Percentiles rank a stretch among this genome's conserved stretches.
These are phyloP conservation scores for Octopus sinensis DNA, from an alignment of 1,140 invertebrate genomes.

Conservation along the genomic window DNA sequence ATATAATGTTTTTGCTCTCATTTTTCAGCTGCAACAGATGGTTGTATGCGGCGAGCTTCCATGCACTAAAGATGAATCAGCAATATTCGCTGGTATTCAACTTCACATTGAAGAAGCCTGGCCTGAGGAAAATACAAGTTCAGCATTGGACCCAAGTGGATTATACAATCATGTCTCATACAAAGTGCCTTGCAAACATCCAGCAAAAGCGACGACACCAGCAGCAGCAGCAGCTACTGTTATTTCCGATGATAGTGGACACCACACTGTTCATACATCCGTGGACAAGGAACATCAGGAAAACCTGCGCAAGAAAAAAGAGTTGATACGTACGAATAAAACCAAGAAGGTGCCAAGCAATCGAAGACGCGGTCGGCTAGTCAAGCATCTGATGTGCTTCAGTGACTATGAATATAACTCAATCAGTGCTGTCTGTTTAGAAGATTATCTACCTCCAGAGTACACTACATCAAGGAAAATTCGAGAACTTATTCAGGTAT, in stretches of 20 bases:
- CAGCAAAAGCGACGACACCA: conserved; percentile 14
- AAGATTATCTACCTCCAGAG: conserved; percentile 61
- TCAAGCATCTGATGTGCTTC: conserved; percentile 47
- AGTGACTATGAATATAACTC: conserved; percentile 38
- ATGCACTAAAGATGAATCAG: conserved; percentile 70
- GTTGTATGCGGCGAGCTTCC: conserved; percentile 67
- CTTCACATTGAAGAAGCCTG: conserved; percentile 68
- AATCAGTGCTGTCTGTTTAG: conserved; percentile 34
- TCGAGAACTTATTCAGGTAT: conserved; percentile 63
- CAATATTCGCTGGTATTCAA: conserved; percentile 68
- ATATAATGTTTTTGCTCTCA: conserved; percentile 20
- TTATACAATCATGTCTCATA: conserved; percentile 31
- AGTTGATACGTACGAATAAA: conserved; percentile 50
- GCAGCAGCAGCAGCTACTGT: conserved; percentile 3
- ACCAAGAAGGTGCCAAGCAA: conserved; percentile 52
- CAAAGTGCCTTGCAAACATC: conserved; percentile 17
- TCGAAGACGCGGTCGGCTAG: conserved; percentile 37
- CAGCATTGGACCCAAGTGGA: conserved; percentile 32
- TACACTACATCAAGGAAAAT: conserved; percentile 64
- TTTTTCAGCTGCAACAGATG: conserved; percentile 66
- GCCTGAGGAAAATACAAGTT: conserved; percentile 55
- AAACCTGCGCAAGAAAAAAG: conserved; percentile 46
- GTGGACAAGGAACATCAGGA: conserved; percentile 35
- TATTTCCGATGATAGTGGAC: conserved; percentile 17
- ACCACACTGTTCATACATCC: not conserved